Conservation (phyloP, 35 echinoderm and acorn worm species). For the Hemicentrotus pulcherrimus region DNA sequence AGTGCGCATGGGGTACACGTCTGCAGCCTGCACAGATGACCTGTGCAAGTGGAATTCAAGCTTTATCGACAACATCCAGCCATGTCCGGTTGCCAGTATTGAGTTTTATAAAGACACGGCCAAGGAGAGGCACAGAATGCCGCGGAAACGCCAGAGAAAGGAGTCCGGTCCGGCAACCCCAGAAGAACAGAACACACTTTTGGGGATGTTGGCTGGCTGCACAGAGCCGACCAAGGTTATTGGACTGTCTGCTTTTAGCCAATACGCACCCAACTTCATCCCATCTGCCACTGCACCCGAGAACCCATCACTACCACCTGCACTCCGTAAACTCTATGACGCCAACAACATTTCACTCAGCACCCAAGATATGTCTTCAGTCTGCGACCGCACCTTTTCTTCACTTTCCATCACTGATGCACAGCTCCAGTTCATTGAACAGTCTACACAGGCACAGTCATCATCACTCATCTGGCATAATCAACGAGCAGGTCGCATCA, state of each 20-base stretch:
- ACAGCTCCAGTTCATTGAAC: constrained; percentile 36
- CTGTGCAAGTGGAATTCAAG: constrained; percentile 43
- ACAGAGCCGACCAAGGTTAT: constrained; percentile 31
- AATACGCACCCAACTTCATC: constrained; percentile 36
- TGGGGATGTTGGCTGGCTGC: constrained; percentile 3
- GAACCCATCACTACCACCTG: constrained; percentile 11
- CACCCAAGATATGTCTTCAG: constrained; percentile 28
- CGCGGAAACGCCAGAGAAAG: not conserved
- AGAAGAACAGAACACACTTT: constrained; percentile 8
- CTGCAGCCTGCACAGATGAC: constrained; percentile 16
- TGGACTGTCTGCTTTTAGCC: constrained; percentile 37
- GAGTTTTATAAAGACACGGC: not conserved
- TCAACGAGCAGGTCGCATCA: constrained; percentile 54
- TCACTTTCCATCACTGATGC: not conserved
- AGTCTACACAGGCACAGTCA: constrained; percentile 50
- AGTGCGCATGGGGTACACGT: constrained; percentile 55
- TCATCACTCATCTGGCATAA: constrained; percentile 54
- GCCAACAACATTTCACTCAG: constrained; percentile 15
- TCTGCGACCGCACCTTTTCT: constrained; percentile 47
- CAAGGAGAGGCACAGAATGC: not conserved
- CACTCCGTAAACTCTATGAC: constrained; percentile 42
- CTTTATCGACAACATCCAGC: constrained; percentile 43
- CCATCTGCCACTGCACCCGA: constrained; percentile 30
- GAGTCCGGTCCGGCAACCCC: not conserved
- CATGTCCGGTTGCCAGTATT: not conserved